Evolutionary conservation across 2,113 vertebrate species (phyloP).

Genomic region (Microcebus griseorufus): DNA sequence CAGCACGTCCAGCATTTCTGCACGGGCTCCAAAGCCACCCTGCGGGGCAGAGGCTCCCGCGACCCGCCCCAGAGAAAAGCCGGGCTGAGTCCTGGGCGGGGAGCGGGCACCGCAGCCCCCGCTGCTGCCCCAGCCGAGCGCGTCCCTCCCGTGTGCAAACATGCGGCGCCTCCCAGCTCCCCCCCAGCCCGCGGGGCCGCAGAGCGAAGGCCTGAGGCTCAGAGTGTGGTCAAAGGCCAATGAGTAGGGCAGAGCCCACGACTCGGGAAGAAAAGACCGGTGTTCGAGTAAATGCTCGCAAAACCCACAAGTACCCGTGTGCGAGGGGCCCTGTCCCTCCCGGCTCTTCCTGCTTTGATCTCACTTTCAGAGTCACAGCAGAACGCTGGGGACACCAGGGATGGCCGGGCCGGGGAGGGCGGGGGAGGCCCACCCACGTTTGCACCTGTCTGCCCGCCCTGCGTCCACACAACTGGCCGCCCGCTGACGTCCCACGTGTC

Average conservation of each 20-base stretch:
- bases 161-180: neutral
- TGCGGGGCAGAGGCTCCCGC: neutral
- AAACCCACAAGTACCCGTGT: neutral
- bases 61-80: neutral
- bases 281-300: fast-evolving
- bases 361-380: neutral
- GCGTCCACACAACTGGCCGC: fast-evolving
- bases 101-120: fast-evolving
- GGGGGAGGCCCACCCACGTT: too few relatives aligned
- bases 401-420: fast-evolving
- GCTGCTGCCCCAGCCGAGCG: fast-evolving
- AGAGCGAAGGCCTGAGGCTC: fast-evolving
- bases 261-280: fast-evolving
- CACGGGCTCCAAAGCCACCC: fast-evolving
- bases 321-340: too few relatives aligned
- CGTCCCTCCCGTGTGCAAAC: neutral
- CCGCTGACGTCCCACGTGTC: fast-evolving
- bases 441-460: fast-evolving
- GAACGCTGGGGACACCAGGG: fast-evolving
- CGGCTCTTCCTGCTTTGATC: fast-evolving
- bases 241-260: too few relatives aligned
- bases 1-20: fast-evolving
- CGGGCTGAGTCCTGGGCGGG: fast-evolving
- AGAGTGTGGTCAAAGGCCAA: neutral
- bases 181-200: fast-evolving